A percentile compares a stretch with the other conserved stretches of the same genome.
phyloP scores from a whole-genome alignment of 2,113 vertebrate genomes.

The Aegotheles bennettii region DNA sequence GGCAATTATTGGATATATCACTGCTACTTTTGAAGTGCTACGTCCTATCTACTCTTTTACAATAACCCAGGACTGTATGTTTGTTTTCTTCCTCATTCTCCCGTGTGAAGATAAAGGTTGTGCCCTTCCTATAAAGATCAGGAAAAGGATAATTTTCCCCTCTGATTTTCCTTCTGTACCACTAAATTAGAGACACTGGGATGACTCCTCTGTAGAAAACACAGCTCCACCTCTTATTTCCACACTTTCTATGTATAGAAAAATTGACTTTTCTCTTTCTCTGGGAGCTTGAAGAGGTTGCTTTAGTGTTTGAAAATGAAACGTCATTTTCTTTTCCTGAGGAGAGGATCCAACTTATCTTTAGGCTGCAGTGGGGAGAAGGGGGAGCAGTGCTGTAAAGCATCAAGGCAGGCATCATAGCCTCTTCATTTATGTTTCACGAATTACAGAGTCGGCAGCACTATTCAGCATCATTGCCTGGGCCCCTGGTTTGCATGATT shows the following conservation, averaged over 20 bases:
- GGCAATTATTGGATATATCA: background rate
- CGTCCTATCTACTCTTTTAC: background rate
- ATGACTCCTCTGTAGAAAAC: background rate
- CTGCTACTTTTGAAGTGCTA: background rate
- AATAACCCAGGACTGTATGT: background rate
- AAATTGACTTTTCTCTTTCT: background rate
- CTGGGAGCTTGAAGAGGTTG: background rate
- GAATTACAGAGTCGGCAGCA: background rate
- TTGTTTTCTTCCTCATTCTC: background rate
- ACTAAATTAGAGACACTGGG: background rate
- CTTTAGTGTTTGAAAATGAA: background rate
- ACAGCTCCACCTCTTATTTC: background rate
- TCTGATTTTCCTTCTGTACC: background rate
- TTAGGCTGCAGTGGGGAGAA: background rate
- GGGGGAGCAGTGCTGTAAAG: background rate
- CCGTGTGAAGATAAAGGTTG: background rate
- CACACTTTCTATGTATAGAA: background rate
- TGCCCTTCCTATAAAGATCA: background rate
- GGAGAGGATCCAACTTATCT: background rate
- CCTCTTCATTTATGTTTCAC: background rate
- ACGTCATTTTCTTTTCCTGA: background rate
- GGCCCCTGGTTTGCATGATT: background rate
- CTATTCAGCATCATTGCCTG: background rate
- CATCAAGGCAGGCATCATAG: background rate
- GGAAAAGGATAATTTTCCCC: background rate